Evolutionary conservation across 2,797 vertebrate genomes (phyloP).

Genomic region (Muscicapa striata): DNA sequence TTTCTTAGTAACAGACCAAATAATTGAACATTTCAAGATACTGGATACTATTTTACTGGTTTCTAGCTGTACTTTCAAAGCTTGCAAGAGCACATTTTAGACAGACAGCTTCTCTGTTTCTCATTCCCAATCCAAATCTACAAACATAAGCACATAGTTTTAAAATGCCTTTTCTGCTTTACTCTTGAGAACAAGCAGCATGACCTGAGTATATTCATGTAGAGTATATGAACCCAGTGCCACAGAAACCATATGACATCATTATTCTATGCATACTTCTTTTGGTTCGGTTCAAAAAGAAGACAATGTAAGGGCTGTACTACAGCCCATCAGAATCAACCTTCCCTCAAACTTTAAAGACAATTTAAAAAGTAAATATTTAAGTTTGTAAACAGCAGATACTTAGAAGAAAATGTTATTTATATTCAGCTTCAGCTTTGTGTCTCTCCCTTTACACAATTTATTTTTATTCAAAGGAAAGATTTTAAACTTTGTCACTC

Average conservation of each 20-base stretch:
- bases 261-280: neutral
- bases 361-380: neutral
- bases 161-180: neutral
- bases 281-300: neutral
- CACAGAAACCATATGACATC: neutral
- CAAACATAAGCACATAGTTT: neutral
- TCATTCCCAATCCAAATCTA: neutral
- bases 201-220: neutral
- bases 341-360: neutral
- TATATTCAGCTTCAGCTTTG: neutral
- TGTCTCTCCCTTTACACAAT: neutral
- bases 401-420: neutral
- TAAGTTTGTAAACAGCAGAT: neutral
- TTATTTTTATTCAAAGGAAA: neutral
- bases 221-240: no score
- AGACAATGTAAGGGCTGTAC: neutral
- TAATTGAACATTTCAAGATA: neutral
- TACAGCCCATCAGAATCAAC: neutral
- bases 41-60: neutral
- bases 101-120: neutral
- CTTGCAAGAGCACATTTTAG: neutral
- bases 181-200: neutral
- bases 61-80: neutral
- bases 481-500: neutral
- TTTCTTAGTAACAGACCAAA: neutral